phyloP scores from a whole-genome alignment of 2,888 invertebrate species.

The Scaptomyza polygonia region DNA sequence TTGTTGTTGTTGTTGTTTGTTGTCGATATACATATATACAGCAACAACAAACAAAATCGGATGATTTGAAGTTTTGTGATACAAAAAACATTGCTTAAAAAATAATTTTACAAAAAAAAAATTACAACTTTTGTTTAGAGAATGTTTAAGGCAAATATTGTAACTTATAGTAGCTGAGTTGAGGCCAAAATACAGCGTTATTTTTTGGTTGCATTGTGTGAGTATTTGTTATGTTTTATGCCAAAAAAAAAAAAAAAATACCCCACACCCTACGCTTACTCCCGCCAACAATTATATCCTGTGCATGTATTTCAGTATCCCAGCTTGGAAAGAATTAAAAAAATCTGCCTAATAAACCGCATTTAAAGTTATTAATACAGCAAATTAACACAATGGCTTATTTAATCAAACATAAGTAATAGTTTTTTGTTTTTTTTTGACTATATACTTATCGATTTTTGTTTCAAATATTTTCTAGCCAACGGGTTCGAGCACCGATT shows the following conservation, averaged over 20 bases:
- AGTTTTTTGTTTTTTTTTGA: background rate
- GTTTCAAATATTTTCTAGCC: conserved; percentile 41
- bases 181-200: conserved; percentile 59
- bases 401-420: too few relatives aligned
- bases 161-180: conserved; percentile 64
- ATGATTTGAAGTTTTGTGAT: too few relatives aligned
- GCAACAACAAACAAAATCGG: too few relatives aligned
- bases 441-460: background rate
- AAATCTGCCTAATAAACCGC: background rate
- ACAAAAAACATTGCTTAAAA: too few relatives aligned
- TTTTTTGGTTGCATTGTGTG: conserved; percentile 71
- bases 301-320: conserved; percentile 36
- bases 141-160: conserved; percentile 10
- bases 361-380: background rate
- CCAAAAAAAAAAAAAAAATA: background rate
- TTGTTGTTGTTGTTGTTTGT: too few relatives aligned
- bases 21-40: too few relatives aligned
- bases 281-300: background rate
- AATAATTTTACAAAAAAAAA: background rate
- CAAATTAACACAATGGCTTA: background rate
- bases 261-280: background rate
- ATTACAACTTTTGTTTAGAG: conserved; percentile 5
- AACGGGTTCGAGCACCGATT: conserved; percentile 31
- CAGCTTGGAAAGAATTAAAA: conserved; percentile 10
- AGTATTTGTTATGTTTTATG: conserved; percentile 58